Base-by-base conservation (phyloP, 2,113 vertebrate species). In the Excalfactoria chinensis region DNA sequence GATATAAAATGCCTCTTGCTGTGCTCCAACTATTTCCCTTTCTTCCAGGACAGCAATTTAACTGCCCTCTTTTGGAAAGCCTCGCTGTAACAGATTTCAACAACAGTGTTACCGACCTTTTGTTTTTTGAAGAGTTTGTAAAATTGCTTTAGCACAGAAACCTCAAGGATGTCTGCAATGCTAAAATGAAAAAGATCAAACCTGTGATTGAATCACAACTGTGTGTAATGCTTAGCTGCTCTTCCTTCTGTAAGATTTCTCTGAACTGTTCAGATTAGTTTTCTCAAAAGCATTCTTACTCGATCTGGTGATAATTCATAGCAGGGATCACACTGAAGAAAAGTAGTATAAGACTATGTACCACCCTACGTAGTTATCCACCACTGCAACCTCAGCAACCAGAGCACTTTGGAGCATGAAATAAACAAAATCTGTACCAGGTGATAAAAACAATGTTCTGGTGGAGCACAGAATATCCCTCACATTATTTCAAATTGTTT, bases 61-160 rank as follows among this genome's bases (percentile, higher is more conserved):
- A n/a, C 32, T 63, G 32, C 32, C 23, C 6, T 59, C 44, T 76
- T 93, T 67, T 80, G 32, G 51, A 88, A 86, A 85, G 43, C 55
- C 49, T 70, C 70, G 37, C 41, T 80, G 26, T 35, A 88, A 84
- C 20, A 88, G 66, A 59, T 84, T 73, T 83, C n/a, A 76, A 46
- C 77, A 55, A 30, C 60, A 60, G 59, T 51, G 63, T 67, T 84
- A 37, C 46, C 62, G 76, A 94, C 67, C 75, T 86, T 95, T 82
- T 91, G 85, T 94, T 93, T 94, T 91, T 76, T 7, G 2, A 74
- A 84, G 23, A 75, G 35, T 62, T 53, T 63, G 56, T 35, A 84
- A 93, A 95, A 80, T 1, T 85, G n/a, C 32, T 70, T 70, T 67
- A 88, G 37, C 71, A 80, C 21, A 48, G n/a, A 72, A 89, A 60